These are phyloP conservation scores for Danio choprae DNA, from an alignment of 2,797 vertebrate genomes.

Conservation along the genomic window DNA sequence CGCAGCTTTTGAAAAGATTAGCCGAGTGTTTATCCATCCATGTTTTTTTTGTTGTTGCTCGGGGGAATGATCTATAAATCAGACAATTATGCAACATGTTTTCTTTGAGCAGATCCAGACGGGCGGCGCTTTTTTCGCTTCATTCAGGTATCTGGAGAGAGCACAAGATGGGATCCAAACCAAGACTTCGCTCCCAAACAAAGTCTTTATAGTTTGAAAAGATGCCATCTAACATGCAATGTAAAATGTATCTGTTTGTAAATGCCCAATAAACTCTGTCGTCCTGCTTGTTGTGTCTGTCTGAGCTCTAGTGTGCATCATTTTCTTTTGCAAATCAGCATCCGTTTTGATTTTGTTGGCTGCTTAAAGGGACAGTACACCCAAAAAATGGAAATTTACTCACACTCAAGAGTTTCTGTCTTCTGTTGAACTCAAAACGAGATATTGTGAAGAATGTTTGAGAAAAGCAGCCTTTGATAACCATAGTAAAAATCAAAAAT, in stretches of 20 bases:
- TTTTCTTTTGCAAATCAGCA: not conserved
- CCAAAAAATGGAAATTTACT: too few species aligned
- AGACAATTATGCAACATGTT: slow-evolving; percentile 69
- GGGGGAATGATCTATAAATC: slow-evolving; percentile 42
- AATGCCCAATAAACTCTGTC: slow-evolving; percentile 38
- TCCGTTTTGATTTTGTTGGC: not conserved
- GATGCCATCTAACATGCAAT: not conserved
- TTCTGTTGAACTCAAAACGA: too few species aligned
- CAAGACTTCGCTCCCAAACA: slow-evolving; percentile 56
- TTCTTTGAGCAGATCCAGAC: slow-evolving; percentile 56
- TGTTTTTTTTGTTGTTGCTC: slow-evolving; percentile 31
- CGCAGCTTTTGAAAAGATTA: slow-evolving; percentile 19
- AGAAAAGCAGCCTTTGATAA: too few species aligned
- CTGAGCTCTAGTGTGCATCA: not conserved
- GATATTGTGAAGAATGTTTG: too few species aligned
- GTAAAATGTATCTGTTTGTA: slow-evolving; percentile 15
- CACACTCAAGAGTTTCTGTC: too few species aligned
- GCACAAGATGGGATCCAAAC: slow-evolving; percentile 51
- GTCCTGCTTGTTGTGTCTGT: slow-evolving; percentile 30
- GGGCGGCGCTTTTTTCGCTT: slow-evolving; percentile 22
- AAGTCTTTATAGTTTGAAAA: slow-evolving; percentile 6
- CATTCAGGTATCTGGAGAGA: slow-evolving; percentile 48
- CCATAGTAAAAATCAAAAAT: too few species aligned
- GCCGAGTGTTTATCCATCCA: slow-evolving; percentile 16
- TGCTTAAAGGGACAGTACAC: not conserved